Evolutionary conservation across 2,797 vertebrate genomes (phyloP).

Genomic region (Pteronotus mesoamericanus): DNA sequence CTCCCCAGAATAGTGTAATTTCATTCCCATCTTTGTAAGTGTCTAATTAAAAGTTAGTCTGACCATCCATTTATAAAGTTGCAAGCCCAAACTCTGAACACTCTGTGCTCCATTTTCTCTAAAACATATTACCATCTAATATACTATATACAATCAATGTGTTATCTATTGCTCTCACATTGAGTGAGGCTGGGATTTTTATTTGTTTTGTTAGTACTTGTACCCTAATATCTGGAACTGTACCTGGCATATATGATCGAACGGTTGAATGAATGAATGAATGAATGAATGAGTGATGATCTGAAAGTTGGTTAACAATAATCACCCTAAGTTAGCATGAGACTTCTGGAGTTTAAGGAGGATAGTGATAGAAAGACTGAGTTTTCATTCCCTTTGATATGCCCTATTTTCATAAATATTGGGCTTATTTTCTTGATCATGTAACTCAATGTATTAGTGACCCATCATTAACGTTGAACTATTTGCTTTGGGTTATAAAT

Average conservation of each 20-base stretch:
- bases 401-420: not conserved
- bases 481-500: conserved; percentile 58
- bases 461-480: conserved; percentile 27
- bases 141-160: not conserved
- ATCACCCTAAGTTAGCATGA: not conserved
- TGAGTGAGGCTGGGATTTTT: not conserved
- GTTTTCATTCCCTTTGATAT: not conserved
- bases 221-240: not conserved
- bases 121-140: not conserved
- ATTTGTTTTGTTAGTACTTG: not conserved
- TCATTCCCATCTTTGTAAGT: not conserved
- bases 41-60: not conserved
- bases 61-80: not conserved
- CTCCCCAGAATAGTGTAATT: not conserved
- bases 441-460: not conserved
- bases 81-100: not conserved
- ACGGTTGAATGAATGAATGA: not conserved
- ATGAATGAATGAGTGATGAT: not conserved
- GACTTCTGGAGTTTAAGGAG: not conserved
- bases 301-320: not conserved
- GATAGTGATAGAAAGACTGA: not conserved
- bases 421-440: not conserved
- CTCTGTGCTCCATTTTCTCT: not conserved
- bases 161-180: not conserved
- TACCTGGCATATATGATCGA: not conserved